These are phyloP conservation scores for Petrocephalus schoutedeni DNA, from an alignment of 2,797 vertebrate species.

Conservation along the genomic window DNA sequence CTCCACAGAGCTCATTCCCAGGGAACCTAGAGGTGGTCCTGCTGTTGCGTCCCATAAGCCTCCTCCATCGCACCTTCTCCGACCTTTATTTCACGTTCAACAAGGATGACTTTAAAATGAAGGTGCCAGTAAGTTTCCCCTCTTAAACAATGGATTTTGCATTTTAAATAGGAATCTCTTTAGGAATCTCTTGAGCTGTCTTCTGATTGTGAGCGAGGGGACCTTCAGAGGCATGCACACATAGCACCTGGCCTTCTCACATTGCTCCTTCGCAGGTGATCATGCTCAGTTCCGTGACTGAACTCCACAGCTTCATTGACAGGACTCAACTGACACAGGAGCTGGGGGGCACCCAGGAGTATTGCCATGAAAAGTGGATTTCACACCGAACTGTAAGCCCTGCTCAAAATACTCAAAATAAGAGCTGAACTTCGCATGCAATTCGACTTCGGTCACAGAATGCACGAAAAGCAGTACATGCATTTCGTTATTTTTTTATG, in stretches of 20 bases:
- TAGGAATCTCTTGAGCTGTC: not conserved
- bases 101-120: constrained; percentile 98
- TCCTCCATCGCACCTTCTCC: constrained; percentile 81
- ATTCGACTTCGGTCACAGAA: not conserved
- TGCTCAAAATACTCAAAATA: not conserved
- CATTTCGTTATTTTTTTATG: not conserved
- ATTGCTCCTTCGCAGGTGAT: constrained; percentile 71
- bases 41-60: constrained; percentile 80
- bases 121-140: constrained; percentile 79
- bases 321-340: constrained; percentile 90
- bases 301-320: constrained; percentile 89
- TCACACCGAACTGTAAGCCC: constrained; percentile 78
- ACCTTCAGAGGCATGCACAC: not conserved
- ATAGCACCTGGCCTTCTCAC: not conserved
- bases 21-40: constrained; percentile 92
- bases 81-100: constrained; percentile 89
- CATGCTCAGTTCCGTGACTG: constrained; percentile 94
- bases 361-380: constrained; percentile 93
- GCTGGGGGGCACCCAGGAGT: constrained; percentile 87
- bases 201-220: not conserved
- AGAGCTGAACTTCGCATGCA: not conserved
- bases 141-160: not conserved
- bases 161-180: not conserved
- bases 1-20: constrained; percentile 83
- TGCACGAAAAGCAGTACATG: not conserved